phyloP scores from a whole-genome alignment of 2,113 vertebrate species.

The Colaptes auratus region DNA sequence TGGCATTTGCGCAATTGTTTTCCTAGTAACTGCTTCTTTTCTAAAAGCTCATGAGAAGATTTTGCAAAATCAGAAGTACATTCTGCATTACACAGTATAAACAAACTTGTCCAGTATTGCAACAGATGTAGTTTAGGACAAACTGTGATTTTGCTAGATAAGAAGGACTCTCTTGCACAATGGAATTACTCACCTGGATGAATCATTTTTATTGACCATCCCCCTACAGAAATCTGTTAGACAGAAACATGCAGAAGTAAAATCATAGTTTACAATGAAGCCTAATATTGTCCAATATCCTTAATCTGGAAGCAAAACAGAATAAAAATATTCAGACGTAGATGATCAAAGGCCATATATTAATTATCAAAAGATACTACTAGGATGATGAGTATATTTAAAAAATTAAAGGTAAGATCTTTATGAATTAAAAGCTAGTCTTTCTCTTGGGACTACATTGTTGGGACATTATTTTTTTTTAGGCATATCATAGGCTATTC shows the following conservation, averaged over 20 bases:
- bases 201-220: background rate
- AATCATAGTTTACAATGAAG: background rate
- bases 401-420: background rate
- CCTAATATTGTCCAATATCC: background rate
- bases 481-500: background rate
- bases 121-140: background rate
- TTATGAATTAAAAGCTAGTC: background rate
- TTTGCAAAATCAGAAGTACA: background rate
- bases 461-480: background rate
- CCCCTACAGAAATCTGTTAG: background rate
- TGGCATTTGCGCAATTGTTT: background rate
- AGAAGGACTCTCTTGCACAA: background rate
- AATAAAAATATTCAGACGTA: background rate
- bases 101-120: background rate
- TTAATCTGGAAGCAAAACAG: background rate
- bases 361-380: constrained; percentile 27
- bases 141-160: background rate
- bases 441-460: background rate
- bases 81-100: background rate
- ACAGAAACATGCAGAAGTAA: background rate
- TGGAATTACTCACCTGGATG: background rate
- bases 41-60: background rate
- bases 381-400: background rate
- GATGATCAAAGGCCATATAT: constrained; percentile 14
- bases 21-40: background rate